Base-by-base conservation (phyloP, 2,113 vertebrate species). In the Petroica traversi region DNA sequence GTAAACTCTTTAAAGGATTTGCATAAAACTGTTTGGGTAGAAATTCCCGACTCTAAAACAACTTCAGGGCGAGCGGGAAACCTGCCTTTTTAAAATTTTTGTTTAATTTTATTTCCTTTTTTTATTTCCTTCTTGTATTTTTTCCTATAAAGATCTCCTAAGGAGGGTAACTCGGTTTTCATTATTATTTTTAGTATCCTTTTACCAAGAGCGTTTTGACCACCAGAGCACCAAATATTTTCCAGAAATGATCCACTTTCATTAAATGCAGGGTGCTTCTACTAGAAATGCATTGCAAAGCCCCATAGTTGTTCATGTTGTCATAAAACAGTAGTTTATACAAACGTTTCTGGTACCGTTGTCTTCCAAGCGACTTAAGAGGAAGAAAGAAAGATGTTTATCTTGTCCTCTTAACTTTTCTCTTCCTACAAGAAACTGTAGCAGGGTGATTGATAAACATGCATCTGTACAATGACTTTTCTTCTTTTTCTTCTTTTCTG, bases 1-100 rank as follows among this genome's bases (percentile, higher is more conserved):
- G 15, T 79, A 91, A 94, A 96, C 91, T 95, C 80, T 95, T 54
- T 45, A 69, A 88, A 36, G 54, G 75, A 90, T 96, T 97, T 95
- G 58, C 90, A 58, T 73, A 63, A 89, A 94, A 86, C 71, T 78
- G 58, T 85, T 94, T 26, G 72, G 79, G 57, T 86, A 88, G 68
- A 92, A 73, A 86, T 91, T 84, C 49, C 23, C n/a, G 36, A 25
- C 34, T 40, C 61, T 82, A 38, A 81, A 91, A 64, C 51, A 95
- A 95, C 84, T 91, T 83, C 9, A 45, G 67, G 45, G 17, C 0
- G 10, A 90, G 36, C 2, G 3, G 34, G 24, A 12, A 48, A 34
- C 17, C 20, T 38, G 15, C 6, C 1, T 24, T 22, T 45, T 51
- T 2, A 8, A n/a, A 15, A 18, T 1, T 3, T 13, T 46, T 9